A percentile compares a stretch with the other conserved stretches of the same genome.
phyloP scores from a whole-genome alignment of 2,113 vertebrate genomes.

The Desmodus rotundus region DNA sequence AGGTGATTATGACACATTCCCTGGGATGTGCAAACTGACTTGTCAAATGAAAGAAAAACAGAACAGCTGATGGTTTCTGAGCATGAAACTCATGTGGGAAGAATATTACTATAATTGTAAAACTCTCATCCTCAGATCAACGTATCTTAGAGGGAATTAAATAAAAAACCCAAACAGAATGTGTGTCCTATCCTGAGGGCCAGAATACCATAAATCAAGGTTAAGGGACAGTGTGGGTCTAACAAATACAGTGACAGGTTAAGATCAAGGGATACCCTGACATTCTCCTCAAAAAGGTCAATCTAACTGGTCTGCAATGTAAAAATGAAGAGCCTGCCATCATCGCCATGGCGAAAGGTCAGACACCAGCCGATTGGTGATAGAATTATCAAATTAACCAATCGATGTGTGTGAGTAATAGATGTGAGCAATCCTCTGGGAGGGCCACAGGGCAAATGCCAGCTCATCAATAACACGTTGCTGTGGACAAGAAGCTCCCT shows the following conservation, averaged over 20 bases:
- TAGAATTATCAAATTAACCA: conserved; percentile 99
- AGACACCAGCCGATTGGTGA: conserved; percentile 98
- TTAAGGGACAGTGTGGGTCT: conserved; percentile 89
- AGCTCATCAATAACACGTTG: conserved; percentile 90
- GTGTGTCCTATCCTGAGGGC: conserved; percentile 55
- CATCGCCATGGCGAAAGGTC: conserved; percentile 98
- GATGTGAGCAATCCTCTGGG: conserved; percentile 88
- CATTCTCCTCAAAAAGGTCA: conserved; percentile 96
- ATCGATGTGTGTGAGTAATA: conserved; percentile 93
- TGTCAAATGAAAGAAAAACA: conserved; percentile 36
- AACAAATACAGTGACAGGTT: conserved; percentile 93
- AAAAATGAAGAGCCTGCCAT: conserved; percentile 93
- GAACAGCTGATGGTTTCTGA: background rate
- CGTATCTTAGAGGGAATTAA: conserved; percentile 58
- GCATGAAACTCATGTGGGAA: accelerated
- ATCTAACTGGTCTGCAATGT: conserved; percentile 90
- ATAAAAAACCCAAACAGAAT: conserved; percentile 49
- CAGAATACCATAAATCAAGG: conserved; percentile 84
- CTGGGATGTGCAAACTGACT: conserved; percentile 9
- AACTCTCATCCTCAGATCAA: background rate
- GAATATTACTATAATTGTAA: conserved; percentile 39
- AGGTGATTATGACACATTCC: background rate
- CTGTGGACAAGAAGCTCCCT: conserved; percentile 82
- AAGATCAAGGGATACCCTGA: conserved; percentile 93
- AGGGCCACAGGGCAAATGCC: conserved; percentile 90